Base-by-base conservation (phyloP, 2,797 vertebrate species). In the Molossus molossus region DNA sequence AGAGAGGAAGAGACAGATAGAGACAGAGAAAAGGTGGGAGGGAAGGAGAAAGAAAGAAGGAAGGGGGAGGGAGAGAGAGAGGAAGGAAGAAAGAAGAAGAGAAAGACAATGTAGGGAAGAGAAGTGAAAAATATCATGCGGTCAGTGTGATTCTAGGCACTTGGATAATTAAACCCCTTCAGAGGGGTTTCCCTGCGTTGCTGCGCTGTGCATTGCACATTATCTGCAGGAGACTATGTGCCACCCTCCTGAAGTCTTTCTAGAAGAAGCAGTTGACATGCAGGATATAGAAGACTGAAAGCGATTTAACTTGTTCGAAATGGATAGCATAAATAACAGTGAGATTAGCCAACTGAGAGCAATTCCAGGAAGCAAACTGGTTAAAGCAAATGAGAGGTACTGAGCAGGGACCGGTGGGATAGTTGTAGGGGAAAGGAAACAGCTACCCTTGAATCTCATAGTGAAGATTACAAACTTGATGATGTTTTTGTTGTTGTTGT, bases 301-400 rank as follows among this genome's bases (percentile, higher is more conserved):
- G 10, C n/a, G 14, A 72, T 76, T 73, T 64, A 86, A 87, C 23
- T 58, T 67, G 33, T 25, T 95, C 11, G n/a, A 96, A 94, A 65
- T 27, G 37, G 75, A 70, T 69, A 65, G 18, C 25, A 40, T 75
- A 18, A 75, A 45, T 48, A 86, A 87, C 67, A 70, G 45, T 50
- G 69, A 81, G 95, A 80, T 89, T 80, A 80, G 79, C 15, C 70
- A 67, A 40, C 25, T 29, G 53, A 89, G 17, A 83, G 67, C 50
- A 87, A 67, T 40, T 81, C 40, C 76, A 64, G 40, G 55, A 58
- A 87, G 45, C 33, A 55, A 79, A 58, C 18, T n/a, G 90, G 48
- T 18, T 76, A 50, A 60, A 87, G 23, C 21, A 13, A 83, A 72
- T 21, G 57, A 90, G 55, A 88, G 50, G 7, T 37, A 53, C 17